phyloP scores from a whole-genome alignment of 2,113 vertebrate species.

The Parus major region DNA sequence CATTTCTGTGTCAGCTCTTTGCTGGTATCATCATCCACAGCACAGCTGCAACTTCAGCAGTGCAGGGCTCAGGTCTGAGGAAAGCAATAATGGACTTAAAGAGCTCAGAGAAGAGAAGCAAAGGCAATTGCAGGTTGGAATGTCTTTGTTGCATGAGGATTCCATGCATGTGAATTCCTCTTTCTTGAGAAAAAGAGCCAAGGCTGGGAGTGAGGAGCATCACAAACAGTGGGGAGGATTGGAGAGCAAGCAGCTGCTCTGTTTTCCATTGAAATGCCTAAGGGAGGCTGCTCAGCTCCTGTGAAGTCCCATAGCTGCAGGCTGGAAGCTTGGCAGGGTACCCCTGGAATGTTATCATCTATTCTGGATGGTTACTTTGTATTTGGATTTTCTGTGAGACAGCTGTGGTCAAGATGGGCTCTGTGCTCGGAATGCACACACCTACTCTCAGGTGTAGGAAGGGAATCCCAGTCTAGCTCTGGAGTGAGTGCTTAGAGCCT shows the following conservation, averaged over 20 bases:
- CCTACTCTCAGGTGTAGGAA: not conserved
- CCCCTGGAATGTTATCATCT: too few relatives aligned
- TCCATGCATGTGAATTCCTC: not conserved
- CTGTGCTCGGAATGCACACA: not conserved
- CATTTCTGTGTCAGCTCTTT: not conserved
- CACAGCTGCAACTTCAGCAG: not conserved
- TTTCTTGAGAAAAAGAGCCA: not conserved
- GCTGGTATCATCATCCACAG: not conserved
- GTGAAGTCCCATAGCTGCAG: not conserved
- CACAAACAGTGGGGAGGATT: not conserved
- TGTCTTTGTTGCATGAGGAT: not conserved
- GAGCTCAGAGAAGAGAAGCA: not conserved
- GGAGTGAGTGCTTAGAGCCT: not conserved
- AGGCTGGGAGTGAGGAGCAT: not conserved
- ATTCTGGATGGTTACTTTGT: rapidly evolving
- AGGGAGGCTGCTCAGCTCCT: not conserved
- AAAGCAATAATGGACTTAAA: not conserved
- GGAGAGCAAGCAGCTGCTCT: not conserved
- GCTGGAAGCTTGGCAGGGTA: not conserved
- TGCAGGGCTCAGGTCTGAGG: not conserved
- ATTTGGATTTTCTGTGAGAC: not conserved
- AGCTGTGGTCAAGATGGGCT: not conserved
- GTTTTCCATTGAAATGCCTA: not conserved
- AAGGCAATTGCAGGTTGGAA: not conserved
- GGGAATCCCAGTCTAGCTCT: not conserved